These are phyloP conservation scores for Nematolebias whitei DNA, from an alignment of 2,113 vertebrate genomes.

Conservation along the genomic window DNA sequence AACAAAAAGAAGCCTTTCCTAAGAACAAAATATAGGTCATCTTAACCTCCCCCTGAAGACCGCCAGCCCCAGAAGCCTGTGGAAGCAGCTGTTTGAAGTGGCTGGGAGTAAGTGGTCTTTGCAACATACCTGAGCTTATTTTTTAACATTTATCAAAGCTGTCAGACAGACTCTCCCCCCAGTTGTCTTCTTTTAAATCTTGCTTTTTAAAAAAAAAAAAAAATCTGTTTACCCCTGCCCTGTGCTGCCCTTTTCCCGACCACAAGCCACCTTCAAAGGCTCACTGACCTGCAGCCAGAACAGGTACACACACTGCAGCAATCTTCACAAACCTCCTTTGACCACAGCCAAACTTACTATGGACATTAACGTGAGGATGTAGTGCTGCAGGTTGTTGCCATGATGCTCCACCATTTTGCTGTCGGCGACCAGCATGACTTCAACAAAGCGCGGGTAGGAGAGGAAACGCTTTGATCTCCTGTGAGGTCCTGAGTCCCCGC, in stretches of 20 bases:
- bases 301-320: conserved; percentile 26
- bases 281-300: conserved; percentile 16
- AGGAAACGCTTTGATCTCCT: conserved; percentile 93
- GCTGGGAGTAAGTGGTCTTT: conserved; percentile 57
- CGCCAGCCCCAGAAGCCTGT: conserved; percentile 40
- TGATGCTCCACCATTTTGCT: conserved; percentile 96
- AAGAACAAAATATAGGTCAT: conserved; percentile 77
- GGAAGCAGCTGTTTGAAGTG: conserved; percentile 65
- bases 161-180: conserved; percentile 61
- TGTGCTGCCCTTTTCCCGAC: conserved; percentile 61
- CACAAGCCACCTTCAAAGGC: conserved; percentile 30
- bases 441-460: conserved; percentile 97
- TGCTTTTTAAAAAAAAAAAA: conserved; percentile 41
- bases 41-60: conserved; percentile 51
- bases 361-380: conserved; percentile 96
- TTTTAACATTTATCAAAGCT: conserved; percentile 75
- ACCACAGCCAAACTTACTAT: conserved; percentile 86
- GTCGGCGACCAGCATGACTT: conserved; percentile 98
- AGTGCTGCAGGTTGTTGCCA: conserved; percentile 94
- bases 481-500: conserved; percentile 82
- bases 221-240: conserved; percentile 70
- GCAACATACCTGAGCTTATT: conserved; percentile 75
- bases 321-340: background rate
- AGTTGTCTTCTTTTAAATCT: conserved; percentile 50
- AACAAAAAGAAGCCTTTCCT: conserved; percentile 61